These are phyloP conservation scores for Hippoglossus hippoglossus DNA, from an alignment of 2,797 vertebrate genomes.

Conservation along the genomic window DNA sequence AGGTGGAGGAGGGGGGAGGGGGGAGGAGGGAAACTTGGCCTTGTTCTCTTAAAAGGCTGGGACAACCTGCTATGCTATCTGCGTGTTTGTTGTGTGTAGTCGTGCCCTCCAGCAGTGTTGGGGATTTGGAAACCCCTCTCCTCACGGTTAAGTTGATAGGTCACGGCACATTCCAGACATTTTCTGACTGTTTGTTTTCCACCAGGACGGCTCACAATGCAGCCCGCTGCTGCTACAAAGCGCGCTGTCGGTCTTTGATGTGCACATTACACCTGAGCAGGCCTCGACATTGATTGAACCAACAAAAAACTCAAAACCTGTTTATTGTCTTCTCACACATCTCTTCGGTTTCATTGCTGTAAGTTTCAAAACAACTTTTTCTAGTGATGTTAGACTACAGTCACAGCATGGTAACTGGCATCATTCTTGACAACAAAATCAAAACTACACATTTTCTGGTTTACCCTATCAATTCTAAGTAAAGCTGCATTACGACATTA, in stretches of 20 bases:
- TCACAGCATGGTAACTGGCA: slow-evolving; percentile 1
- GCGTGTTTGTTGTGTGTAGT: slow-evolving; percentile 51
- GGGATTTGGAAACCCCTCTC: slow-evolving; percentile 62
- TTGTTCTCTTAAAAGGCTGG: slow-evolving; percentile 56
- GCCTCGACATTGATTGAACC: slow-evolving; percentile 30
- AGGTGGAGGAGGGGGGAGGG: not conserved
- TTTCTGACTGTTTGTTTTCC: slow-evolving; percentile 78
- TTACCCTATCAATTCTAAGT: not conserved
- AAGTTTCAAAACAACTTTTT: not conserved
- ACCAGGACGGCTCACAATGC: slow-evolving; percentile 64
- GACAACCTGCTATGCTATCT: slow-evolving; percentile 42
- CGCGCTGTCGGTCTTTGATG: slow-evolving; percentile 53
- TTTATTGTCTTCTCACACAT: slow-evolving; percentile 12
- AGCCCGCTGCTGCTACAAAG: slow-evolving; percentile 50
- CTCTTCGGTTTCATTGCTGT: not conserved
- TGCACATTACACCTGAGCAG: slow-evolving; percentile 59
- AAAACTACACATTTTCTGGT: slow-evolving; percentile 3
- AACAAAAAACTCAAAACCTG: slow-evolving; percentile 13
- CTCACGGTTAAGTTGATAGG: slow-evolving; percentile 70
- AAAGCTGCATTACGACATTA: too few species aligned
- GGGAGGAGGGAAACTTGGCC: slow-evolving; percentile 28
- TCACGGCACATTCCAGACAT: slow-evolving; percentile 78
- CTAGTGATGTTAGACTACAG: not conserved
- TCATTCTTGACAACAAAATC: slow-evolving; percentile 9
- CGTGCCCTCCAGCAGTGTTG: slow-evolving; percentile 58